A percentile compares a stretch with the other conserved stretches of the same genome.
Evolutionary conservation across 2,113 vertebrate genomes (phyloP).

Genomic region (Lepus americanus): DNA sequence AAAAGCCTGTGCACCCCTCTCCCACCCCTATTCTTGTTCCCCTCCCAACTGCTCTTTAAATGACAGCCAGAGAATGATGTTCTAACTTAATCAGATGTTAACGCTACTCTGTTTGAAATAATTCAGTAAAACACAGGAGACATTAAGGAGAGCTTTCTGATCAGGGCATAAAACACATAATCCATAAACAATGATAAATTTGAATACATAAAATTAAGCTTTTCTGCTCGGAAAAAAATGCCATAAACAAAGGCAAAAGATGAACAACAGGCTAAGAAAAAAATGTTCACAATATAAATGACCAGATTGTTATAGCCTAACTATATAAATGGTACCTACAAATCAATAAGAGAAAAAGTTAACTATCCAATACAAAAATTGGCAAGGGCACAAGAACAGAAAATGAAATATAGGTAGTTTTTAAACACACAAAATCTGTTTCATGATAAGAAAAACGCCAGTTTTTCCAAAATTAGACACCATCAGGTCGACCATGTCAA

Average conservation of each 20-base stretch:
- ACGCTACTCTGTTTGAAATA: constrained; percentile 37
- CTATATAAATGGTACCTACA: constrained; percentile 61
- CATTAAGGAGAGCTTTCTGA: constrained; percentile 40
- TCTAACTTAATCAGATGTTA: constrained; percentile 38
- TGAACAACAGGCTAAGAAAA: constrained; percentile 57
- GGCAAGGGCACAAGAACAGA: constrained; percentile 49
- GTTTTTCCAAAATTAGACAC: constrained; percentile 21
- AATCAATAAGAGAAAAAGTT: constrained; percentile 71
- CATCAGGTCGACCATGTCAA: neutral
- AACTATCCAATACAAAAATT: constrained; percentile 44
- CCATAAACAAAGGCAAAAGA: constrained; percentile 58
- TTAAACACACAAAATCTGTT: constrained; percentile 40
- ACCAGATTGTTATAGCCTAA: constrained; percentile 17
- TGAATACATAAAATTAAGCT: constrained; percentile 66
- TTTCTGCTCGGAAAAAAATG: constrained; percentile 56
- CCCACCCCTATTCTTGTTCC: neutral
- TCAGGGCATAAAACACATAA: constrained; percentile 47
- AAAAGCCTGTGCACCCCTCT: neutral
- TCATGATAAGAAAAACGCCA: constrained; percentile 49
- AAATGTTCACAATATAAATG: constrained; percentile 64
- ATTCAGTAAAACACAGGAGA: constrained; percentile 11
- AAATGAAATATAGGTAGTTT: constrained; percentile 67
- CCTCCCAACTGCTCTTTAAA: constrained; percentile 12
- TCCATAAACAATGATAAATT: constrained; percentile 62
- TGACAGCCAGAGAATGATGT: constrained; percentile 52